Evolutionary conservation across 2,113 vertebrate genomes (phyloP).

Genomic region (Ellobius talpinus): DNA sequence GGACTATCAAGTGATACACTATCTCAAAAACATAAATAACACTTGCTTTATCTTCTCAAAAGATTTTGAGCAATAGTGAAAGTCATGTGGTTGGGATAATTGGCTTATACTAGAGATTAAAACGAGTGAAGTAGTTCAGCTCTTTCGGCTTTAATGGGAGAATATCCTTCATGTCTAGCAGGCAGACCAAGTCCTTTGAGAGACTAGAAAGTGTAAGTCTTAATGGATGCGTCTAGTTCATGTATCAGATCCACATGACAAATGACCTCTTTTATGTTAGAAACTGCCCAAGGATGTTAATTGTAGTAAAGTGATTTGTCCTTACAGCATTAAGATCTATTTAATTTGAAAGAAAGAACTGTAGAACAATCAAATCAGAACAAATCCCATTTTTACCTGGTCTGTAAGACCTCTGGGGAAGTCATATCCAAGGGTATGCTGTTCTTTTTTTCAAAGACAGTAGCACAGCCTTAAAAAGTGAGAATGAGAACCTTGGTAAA

Average conservation of each 20-base stretch:
- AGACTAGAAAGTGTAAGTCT: not conserved
- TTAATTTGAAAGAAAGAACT: not conserved
- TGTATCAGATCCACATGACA: not conserved
- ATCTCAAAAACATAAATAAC: not conserved
- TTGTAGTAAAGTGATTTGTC: constrained; percentile 29
- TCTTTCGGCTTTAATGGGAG: constrained; percentile 2
- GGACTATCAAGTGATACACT: not conserved
- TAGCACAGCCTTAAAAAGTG: not conserved
- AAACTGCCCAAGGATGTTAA: not conserved
- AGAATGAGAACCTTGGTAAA: not conserved
- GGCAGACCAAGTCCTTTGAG: not conserved
- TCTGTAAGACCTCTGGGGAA: not conserved
- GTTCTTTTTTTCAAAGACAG: not conserved
- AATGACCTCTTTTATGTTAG: not conserved
- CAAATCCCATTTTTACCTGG: not conserved
- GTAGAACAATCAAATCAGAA: not conserved
- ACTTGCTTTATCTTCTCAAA: not conserved
- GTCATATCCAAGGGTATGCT: not conserved
- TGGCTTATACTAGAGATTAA: constrained; percentile 7
- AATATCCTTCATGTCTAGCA: not conserved
- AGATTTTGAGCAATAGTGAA: not conserved
- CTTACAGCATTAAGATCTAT: not conserved
- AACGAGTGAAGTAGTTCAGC: not conserved
- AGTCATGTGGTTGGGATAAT: not conserved
- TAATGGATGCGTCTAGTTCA: not conserved